Percentiles rank a stretch among this genome's conserved stretches.
Conservation (phyloP, 2,888 invertebrate genomes). For the Lasius fuliginosus region DNA sequence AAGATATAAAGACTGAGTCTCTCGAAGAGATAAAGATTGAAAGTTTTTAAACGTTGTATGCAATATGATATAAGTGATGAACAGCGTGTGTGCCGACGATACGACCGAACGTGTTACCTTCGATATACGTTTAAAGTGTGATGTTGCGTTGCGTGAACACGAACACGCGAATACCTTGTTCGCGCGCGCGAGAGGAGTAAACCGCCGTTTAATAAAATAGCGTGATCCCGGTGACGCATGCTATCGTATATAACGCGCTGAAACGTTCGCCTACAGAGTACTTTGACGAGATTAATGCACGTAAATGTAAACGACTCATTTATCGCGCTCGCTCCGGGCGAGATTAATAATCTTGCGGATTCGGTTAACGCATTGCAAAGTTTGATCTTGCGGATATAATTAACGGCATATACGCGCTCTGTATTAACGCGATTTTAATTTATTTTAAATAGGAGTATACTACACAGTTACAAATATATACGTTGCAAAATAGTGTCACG, state of each 20-base stretch:
- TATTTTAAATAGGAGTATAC: not conserved
- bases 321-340: conserved; percentile 54
- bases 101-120: conserved; percentile 39
- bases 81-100: not conserved
- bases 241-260: conserved; percentile 53
- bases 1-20: not conserved
- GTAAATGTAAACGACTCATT: conserved; percentile 57
- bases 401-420: conserved; percentile 24
- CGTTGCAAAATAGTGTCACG: not conserved
- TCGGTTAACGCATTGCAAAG: conserved; percentile 48
- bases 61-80: conserved; percentile 20
- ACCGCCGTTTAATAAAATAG: conserved; percentile 61
- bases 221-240: conserved; percentile 55
- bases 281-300: conserved; percentile 67
- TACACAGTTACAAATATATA: conserved; percentile 3
- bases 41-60: not conserved
- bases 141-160: conserved; percentile 51
- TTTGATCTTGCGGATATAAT: conserved; percentile 47
- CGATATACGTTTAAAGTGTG: conserved; percentile 45
- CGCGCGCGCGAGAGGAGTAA: conserved; percentile 51
- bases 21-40: not conserved
- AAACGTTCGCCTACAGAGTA: conserved; percentile 58
- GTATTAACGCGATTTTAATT: conserved; percentile 7
- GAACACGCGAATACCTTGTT: conserved; percentile 51
- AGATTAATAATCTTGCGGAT: conserved; percentile 57